Conservation (phyloP, 2,113 vertebrate genomes). For the Semnopithecus entellus region DNA sequence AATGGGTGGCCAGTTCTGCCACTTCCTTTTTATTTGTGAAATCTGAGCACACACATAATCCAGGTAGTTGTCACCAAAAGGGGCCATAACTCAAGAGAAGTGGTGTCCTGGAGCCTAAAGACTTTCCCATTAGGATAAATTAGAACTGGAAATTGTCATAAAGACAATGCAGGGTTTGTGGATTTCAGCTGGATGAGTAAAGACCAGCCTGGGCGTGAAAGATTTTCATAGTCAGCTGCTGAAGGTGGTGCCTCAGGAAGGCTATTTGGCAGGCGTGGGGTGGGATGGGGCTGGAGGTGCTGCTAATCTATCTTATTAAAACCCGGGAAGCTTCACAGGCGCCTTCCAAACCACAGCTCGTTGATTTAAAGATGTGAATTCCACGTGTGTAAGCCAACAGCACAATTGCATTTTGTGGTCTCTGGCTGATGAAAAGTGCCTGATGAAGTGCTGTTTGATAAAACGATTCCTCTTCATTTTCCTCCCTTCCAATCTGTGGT, state of each 20-base stretch:
- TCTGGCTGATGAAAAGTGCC: fast-evolving
- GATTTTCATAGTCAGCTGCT: fast-evolving
- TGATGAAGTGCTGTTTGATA: no score
- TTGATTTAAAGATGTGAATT: background rate
- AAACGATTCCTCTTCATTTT: fast-evolving
- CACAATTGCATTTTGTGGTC: background rate
- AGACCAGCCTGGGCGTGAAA: fast-evolving
- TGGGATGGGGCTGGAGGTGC: fast-evolving
- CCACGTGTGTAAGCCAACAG: fast-evolving
- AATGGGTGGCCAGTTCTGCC: background rate
- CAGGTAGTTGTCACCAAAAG: fast-evolving
- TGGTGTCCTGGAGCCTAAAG: background rate
- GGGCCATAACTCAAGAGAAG: fast-evolving
- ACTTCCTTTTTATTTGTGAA: background rate
- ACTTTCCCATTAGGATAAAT: fast-evolving
- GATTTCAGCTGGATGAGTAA: fast-evolving
- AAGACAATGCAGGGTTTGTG: background rate
- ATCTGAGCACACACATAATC: background rate
- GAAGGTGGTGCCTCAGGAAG: fast-evolving
- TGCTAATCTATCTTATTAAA: background rate
- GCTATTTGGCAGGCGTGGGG: fast-evolving
- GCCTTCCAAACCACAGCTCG: no score
- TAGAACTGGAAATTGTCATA: fast-evolving
- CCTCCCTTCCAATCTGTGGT: fast-evolving
- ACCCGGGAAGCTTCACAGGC: fast-evolving